Percentiles rank a stretch among this genome's conserved stretches.
phyloP scores from a whole-genome alignment of 2,797 vertebrate species.

The Sphenopsis melanotis region DNA sequence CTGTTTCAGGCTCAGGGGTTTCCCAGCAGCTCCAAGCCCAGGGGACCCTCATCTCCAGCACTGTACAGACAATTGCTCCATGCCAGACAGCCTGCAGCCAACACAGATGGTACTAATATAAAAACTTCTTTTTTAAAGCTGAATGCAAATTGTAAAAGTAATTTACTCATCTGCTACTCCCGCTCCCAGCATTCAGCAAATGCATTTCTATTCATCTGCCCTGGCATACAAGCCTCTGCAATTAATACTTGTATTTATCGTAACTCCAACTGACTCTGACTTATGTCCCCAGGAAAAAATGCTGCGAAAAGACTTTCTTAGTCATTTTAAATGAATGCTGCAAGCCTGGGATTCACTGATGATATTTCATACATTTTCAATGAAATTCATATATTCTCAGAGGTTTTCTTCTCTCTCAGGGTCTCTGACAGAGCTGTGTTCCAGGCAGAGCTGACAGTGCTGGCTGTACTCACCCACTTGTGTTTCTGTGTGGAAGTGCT shows the following conservation, averaged over 20 bases:
- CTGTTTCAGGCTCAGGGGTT: not conserved
- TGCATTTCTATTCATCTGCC: not conserved
- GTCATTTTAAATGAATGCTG: not conserved
- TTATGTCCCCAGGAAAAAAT: not conserved
- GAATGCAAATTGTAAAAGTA: not conserved
- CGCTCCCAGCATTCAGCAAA: not conserved
- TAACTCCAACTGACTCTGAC: not conserved
- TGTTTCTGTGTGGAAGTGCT: not conserved
- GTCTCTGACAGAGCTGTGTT: not conserved
- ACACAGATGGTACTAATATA: not conserved
- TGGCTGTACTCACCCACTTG: not conserved
- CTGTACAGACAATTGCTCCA: accelerated
- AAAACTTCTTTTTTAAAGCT: not conserved
- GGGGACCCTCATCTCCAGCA: not conserved
- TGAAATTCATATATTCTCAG: not conserved
- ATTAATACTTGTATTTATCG: not conserved
- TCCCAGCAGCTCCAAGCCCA: not conserved
- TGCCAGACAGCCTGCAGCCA: not conserved
- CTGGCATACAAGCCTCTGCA: not conserved
- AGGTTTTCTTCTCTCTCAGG: not conserved
- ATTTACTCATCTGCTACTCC: not conserved
- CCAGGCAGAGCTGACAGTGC: not conserved
- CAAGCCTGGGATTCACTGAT: not conserved
- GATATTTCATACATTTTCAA: not conserved
- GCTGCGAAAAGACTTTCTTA: not conserved